Evolutionary conservation across 2,797 vertebrate genomes (phyloP).

Genomic region (Diplodus sargus): DNA sequence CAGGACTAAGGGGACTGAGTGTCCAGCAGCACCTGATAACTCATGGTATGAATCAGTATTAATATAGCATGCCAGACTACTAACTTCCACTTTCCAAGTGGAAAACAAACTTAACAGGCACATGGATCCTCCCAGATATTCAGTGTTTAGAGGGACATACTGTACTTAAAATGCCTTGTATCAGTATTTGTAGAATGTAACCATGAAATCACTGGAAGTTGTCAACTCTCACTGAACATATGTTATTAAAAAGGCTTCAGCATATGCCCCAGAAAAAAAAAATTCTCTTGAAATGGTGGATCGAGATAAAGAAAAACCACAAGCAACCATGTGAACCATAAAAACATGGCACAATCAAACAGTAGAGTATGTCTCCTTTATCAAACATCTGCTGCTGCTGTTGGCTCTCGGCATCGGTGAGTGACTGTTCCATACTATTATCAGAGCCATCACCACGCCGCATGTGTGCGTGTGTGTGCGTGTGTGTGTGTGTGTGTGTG

Average conservation of each 20-base stretch:
- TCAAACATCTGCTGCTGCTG: slow-evolving; percentile 65
- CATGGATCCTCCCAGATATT: too few relatives aligned
- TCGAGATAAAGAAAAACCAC: neutral
- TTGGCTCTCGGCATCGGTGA: slow-evolving; percentile 39
- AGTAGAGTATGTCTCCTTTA: slow-evolving; percentile 23
- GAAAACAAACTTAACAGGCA: too few relatives aligned
- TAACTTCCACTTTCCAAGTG: too few relatives aligned
- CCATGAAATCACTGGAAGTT: too few relatives aligned
- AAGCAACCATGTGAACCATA: slow-evolving; percentile 5
- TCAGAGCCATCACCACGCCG: slow-evolving; percentile 45
- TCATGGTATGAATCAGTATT: neutral
- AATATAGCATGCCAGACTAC: too few relatives aligned
- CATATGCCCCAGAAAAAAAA: too few relatives aligned
- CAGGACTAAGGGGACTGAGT: neutral
- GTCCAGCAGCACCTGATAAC: neutral
- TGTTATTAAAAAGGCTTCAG: too few relatives aligned
- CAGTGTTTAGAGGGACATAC: too few relatives aligned
- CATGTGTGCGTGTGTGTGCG: slow-evolving; percentile 9
- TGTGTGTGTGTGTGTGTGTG: too few relatives aligned
- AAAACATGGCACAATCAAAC: slow-evolving; percentile 16
- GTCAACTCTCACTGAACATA: too few relatives aligned
- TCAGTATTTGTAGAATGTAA: too few relatives aligned
- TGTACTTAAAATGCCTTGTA: too few relatives aligned
- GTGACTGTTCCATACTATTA: slow-evolving; percentile 54
- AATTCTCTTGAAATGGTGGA: neutral